These are phyloP conservation scores for Hiodon tergisus DNA, from an alignment of 2,113 vertebrate genomes.

Conservation along the genomic window DNA sequence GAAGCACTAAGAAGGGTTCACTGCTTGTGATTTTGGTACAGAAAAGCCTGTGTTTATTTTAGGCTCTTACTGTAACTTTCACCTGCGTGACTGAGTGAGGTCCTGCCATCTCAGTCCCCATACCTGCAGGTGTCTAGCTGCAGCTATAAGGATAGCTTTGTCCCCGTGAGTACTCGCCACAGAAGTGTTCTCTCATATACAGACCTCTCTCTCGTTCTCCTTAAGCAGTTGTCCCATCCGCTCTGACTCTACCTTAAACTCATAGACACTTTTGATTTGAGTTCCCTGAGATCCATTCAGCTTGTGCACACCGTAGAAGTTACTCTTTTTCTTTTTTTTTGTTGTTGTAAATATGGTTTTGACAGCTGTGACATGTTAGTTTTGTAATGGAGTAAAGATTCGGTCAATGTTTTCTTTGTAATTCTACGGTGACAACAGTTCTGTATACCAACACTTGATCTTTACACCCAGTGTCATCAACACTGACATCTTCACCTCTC, in stretches of 20 bases:
- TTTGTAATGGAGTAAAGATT: neutral
- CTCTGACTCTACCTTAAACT: conserved; percentile 18
- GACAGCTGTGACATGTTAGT: neutral
- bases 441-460: too few species aligned
- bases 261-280: conserved; percentile 40
- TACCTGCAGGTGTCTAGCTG: conserved; percentile 99
- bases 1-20: neutral
- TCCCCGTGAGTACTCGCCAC: conserved; percentile 92
- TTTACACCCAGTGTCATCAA: too few species aligned
- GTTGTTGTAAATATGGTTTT: neutral
- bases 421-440: neutral
- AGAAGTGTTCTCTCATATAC: conserved; percentile 63
- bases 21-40: conserved; percentile 98
- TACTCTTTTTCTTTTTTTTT: neutral
- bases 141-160: conserved; percentile 99
- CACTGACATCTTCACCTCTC: too few species aligned
- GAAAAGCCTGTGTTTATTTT: conserved; percentile 99
- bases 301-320: neutral
- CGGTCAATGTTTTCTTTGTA: conserved; percentile 1
- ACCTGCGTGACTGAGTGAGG: conserved; percentile 96
- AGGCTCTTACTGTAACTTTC: conserved; percentile 99
- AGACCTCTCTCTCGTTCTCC: conserved; percentile 4
- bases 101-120: conserved; percentile 98
- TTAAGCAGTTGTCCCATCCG: conserved; percentile 28
- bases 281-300: neutral